Conservation (phyloP, 2,888 invertebrate genomes). For the Cabera pusaria region DNA sequence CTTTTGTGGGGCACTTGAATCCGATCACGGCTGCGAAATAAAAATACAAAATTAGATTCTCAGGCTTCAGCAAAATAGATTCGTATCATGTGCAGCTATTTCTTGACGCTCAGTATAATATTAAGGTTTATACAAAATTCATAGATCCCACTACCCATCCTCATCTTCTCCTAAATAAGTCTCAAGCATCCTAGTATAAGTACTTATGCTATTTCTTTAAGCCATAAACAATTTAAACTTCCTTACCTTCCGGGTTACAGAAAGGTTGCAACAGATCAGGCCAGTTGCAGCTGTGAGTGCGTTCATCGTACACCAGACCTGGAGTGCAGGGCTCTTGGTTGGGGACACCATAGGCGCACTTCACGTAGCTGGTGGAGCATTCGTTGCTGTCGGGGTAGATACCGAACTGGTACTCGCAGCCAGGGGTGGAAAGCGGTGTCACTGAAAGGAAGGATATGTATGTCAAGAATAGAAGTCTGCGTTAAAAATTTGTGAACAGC, state of each 20-base stretch:
- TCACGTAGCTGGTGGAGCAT: constrained; percentile 93
- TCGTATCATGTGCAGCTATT: no score
- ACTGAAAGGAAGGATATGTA: constrained; percentile 77
- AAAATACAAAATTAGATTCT: constrained; percentile 8
- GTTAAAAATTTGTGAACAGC: no score
- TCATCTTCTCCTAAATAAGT: no score
- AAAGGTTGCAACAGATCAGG: constrained; percentile 93
- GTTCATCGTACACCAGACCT: constrained; percentile 94
- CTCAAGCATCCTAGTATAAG: no score
- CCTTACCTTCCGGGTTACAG: constrained; percentile 95
- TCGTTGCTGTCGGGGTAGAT: constrained; percentile 91
- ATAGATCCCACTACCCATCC: no score
- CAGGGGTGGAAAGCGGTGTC: constrained; percentile 90
- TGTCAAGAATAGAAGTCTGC: no score
- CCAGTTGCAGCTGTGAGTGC: constrained; percentile 96
- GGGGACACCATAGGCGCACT: constrained; percentile 92
- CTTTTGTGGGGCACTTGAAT: constrained; percentile 95
- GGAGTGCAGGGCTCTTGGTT: constrained; percentile 92
- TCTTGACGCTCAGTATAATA: no score
- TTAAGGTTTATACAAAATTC: no score
- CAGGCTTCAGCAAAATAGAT: no score
- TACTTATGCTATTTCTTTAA: no score
- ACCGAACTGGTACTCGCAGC: constrained; percentile 95
- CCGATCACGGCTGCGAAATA: constrained; percentile 90
- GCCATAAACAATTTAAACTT: no score